phyloP scores from a whole-genome alignment of 2,113 vertebrate species.

The Collichthys lucidus region DNA sequence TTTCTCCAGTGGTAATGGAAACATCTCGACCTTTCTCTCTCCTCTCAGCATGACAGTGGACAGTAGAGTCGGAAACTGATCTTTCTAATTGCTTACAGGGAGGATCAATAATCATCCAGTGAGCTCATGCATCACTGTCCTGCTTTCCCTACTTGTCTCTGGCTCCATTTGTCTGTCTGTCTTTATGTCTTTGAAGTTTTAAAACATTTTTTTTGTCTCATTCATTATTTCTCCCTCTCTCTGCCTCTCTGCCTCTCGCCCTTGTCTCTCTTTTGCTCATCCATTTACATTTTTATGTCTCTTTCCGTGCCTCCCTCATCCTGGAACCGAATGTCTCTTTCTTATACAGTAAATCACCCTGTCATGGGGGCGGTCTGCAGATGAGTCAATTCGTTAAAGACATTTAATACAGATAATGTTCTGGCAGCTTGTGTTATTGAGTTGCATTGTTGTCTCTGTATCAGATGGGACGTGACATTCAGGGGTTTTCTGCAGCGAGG shows the following conservation, averaged over 20 bases:
- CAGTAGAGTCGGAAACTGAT: slow-evolving; percentile 53
- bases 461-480: slow-evolving; percentile 43
- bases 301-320: not conserved
- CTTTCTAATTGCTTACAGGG: slow-evolving; percentile 64
- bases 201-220: not conserved
- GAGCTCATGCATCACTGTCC: slow-evolving; percentile 44
- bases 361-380: slow-evolving; percentile 22
- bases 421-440: slow-evolving; percentile 38
- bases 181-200: not conserved
- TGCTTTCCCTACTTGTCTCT: slow-evolving; percentile 52
- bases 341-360: slow-evolving; percentile 34
- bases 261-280: not conserved
- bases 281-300: slow-evolving; percentile 17
- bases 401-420: slow-evolving; percentile 49
- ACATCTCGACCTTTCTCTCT: slow-evolving; percentile 37
- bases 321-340: slow-evolving; percentile 18
- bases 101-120: slow-evolving; percentile 65
- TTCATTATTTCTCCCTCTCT: not conserved
- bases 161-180: slow-evolving; percentile 6
- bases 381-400: slow-evolving; percentile 66
- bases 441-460: slow-evolving; percentile 30
- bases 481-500: slow-evolving; percentile 12
- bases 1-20: slow-evolving; percentile 24
- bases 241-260: not conserved
- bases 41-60: slow-evolving; percentile 27